A percentile compares a stretch with the other conserved stretches of the same genome.
phyloP scores from a whole-genome alignment of 2,888 invertebrate genomes.

The Drosophila melanocephala region DNA sequence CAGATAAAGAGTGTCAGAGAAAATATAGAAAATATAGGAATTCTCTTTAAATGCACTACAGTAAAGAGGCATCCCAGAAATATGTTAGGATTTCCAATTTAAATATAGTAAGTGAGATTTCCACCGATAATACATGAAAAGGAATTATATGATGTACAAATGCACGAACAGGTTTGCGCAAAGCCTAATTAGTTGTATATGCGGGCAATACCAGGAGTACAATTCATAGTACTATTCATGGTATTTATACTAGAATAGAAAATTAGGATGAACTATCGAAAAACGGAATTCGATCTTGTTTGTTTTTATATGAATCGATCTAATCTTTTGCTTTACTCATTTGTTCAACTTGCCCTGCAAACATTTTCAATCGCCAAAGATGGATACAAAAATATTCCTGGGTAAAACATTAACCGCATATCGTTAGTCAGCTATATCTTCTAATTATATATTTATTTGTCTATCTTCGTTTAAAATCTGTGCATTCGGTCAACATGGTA shows the following conservation, averaged over 20 bases:
- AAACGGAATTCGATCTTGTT: no score
- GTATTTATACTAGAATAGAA: no score
- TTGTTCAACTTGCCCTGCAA: not conserved
- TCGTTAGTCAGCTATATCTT: not conserved
- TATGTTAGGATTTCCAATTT: accelerated
- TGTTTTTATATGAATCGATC: not conserved
- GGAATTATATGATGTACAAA: not conserved
- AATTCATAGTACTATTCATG: not conserved
- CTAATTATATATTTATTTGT: not conserved
- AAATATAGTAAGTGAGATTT: not conserved
- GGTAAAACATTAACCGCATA: no score
- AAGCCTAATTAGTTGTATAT: not conserved
- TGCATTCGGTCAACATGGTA: no score
- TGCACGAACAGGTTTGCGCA: no score
- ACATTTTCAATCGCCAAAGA: not conserved
- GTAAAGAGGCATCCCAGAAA: not conserved
- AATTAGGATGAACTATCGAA: no score
- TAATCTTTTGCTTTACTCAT: not conserved
- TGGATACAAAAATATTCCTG: no score
- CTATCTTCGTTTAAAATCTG: not conserved
- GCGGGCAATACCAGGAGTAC: not conserved
- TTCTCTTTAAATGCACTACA: not conserved
- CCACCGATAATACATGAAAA: accelerated
- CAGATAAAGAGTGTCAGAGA: not conserved
- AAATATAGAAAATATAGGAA: not conserved